Evolutionary conservation across 2,797 vertebrate species (phyloP).

Genomic region (Crenuchus spilurus): DNA sequence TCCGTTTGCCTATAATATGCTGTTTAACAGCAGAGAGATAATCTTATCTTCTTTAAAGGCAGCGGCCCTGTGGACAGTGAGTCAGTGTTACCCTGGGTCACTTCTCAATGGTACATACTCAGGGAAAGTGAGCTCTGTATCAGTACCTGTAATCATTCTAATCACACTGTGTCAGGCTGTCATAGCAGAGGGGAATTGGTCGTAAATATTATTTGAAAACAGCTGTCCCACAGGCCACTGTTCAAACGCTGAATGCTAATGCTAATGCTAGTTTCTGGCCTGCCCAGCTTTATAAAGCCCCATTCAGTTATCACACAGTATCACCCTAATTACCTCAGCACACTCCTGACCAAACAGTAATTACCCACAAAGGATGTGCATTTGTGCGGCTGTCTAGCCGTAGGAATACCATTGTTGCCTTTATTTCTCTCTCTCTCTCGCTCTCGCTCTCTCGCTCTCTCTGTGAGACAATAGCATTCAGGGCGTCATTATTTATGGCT

Average conservation of each 20-base stretch:
- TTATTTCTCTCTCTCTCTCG: constrained; percentile 6
- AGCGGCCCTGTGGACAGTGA: constrained; percentile 2
- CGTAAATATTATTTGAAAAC: not conserved
- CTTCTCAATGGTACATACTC: not conserved
- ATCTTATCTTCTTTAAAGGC: constrained; percentile 15
- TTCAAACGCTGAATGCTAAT: constrained; percentile 14
- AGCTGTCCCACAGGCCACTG: not conserved
- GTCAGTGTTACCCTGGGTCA: not conserved
- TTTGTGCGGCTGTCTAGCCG: constrained; percentile 32
- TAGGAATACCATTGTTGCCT: constrained; percentile 35
- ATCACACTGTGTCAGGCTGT: not conserved
- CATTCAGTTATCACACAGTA: constrained; percentile 47
- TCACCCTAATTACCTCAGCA: constrained; percentile 43
- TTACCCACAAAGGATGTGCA: constrained; percentile 13
- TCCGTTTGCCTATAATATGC: not conserved
- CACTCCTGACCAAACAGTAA: constrained; percentile 39
- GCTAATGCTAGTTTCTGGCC: constrained; percentile 4
- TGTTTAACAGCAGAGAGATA: constrained; percentile 9
- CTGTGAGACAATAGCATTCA: constrained; percentile 46
- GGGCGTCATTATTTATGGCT: constrained; percentile 58
- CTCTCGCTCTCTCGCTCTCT: not conserved
- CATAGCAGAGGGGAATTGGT: not conserved
- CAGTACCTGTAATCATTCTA: not conserved
- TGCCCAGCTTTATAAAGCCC: not conserved
- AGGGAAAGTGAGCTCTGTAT: not conserved